Percentiles rank a stretch among this genome's conserved stretches.
Conservation (phyloP, 2,113 vertebrate species). For the Sylvietta virens region DNA sequence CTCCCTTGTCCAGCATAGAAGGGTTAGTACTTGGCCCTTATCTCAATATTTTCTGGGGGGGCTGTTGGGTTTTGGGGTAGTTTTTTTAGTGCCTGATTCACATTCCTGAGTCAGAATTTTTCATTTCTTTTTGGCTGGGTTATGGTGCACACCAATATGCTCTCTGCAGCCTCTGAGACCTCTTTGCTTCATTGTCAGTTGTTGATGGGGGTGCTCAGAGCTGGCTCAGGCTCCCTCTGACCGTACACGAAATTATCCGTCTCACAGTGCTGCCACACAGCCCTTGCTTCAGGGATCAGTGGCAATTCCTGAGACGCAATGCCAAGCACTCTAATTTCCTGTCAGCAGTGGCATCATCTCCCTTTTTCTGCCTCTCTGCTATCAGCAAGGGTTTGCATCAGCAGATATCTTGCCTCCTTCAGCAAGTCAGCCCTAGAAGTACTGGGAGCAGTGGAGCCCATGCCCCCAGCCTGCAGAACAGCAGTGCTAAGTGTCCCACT, state of each 20-base stretch:
- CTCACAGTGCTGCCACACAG: not conserved
- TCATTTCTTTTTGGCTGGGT: not conserved
- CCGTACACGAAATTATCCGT: not conserved
- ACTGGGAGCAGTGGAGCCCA: not conserved
- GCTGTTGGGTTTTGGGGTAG: not conserved
- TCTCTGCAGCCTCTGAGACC: not conserved
- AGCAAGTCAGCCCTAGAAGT: not conserved
- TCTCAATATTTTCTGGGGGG: not conserved
- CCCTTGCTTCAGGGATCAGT: not conserved
- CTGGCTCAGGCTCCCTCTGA: not conserved
- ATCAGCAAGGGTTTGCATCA: rapidly evolving
- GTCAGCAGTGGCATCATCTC: not conserved
- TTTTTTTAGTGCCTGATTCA: not conserved
- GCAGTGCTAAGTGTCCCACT: not conserved
- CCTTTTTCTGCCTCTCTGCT: not conserved
- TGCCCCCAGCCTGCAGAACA: not conserved
- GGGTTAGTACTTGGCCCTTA: not conserved
- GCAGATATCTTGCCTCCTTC: not conserved
- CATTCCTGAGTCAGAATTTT: not conserved
- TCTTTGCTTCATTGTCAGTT: not conserved
- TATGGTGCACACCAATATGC: not conserved
- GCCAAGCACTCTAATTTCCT: not conserved
- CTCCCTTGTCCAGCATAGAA: not conserved
- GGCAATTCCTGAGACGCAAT: not conserved
- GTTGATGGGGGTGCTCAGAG: not conserved